A percentile compares a stretch with the other conserved stretches of the same genome.
Conservation (phyloP, 2,888 invertebrate species). For the Caradrina kadenii region DNA sequence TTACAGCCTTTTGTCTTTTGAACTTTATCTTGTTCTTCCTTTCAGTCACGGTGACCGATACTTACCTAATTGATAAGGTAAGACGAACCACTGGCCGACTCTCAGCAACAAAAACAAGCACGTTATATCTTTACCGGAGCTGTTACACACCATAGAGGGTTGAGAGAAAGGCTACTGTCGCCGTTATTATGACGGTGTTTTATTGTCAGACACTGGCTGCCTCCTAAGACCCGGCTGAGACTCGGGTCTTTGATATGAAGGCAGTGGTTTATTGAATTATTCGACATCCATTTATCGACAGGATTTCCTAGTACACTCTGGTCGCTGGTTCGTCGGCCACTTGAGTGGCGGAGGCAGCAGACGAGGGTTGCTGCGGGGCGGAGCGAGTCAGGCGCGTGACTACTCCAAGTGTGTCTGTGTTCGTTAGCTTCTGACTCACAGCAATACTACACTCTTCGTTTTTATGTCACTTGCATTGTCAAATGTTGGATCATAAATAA, state of each 20-base stretch:
- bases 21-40: slow-evolving; percentile 38
- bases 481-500: slow-evolving; percentile 3
- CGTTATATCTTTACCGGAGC: not conserved
- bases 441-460: not conserved
- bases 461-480: not conserved
- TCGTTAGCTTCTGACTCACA: not conserved
- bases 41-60: slow-evolving; percentile 18
- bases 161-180: not conserved
- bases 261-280: not conserved
- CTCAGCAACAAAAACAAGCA: not conserved
- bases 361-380: too few relatives aligned
- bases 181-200: too few relatives aligned
- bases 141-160: not conserved
- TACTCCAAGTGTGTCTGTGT: not conserved
- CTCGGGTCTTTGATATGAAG: too few relatives aligned
- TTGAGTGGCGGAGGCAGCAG: too few relatives aligned
- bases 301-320: too few relatives aligned
- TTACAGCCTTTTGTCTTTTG: slow-evolving; percentile 47
- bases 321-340: too few relatives aligned
- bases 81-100: not conserved
- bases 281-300: not conserved
- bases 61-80: slow-evolving; percentile 13
- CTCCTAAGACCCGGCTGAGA: too few relatives aligned
- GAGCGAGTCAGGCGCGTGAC: too few relatives aligned
- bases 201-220: too few relatives aligned